Evolutionary conservation across 1,140 invertebrate genomes (phyloP).

Genomic region (Camponotus vicinus): DNA sequence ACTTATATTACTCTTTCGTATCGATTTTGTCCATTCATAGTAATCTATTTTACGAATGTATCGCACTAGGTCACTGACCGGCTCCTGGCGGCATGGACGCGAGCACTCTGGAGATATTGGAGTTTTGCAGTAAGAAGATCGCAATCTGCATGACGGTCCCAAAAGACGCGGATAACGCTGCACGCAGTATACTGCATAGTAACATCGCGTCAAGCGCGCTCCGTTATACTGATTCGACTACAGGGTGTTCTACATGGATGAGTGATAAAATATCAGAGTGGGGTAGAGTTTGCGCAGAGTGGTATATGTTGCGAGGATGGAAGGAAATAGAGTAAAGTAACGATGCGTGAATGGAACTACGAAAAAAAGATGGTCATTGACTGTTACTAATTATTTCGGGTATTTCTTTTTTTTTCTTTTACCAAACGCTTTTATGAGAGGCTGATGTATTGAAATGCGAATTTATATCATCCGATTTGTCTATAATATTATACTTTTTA

Average conservation of each 20-base stretch:
- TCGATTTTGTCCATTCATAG: not conserved
- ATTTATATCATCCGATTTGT: too few relatives aligned
- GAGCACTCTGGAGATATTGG: constrained; percentile 67
- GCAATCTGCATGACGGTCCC: constrained; percentile 69
- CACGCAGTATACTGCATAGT: constrained; percentile 74
- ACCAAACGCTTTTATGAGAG: not conserved
- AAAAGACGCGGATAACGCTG: constrained; percentile 67
- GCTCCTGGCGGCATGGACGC: constrained; percentile 81
- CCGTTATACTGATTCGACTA: constrained; percentile 64
- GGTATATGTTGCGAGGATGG: not conserved
- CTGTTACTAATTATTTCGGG: not conserved
- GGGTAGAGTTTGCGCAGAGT: constrained; percentile 37
- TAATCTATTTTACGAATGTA: not conserved
- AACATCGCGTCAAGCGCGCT: constrained; percentile 79
- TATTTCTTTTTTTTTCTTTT: not conserved
- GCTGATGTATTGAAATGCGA: not conserved
- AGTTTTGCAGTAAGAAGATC: constrained; percentile 67
- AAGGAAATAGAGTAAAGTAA: not conserved
- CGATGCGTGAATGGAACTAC: not conserved
- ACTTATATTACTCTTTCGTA: not conserved
- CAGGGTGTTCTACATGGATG: constrained; percentile 51
- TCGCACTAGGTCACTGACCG: constrained; percentile 72
- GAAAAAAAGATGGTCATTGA: not conserved
- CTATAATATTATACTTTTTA: constrained; percentile 6
- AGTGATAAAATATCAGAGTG: not conserved